Evolutionary conservation across 2,113 vertebrate species (phyloP).

Genomic region (Saguinus imperator): DNA sequence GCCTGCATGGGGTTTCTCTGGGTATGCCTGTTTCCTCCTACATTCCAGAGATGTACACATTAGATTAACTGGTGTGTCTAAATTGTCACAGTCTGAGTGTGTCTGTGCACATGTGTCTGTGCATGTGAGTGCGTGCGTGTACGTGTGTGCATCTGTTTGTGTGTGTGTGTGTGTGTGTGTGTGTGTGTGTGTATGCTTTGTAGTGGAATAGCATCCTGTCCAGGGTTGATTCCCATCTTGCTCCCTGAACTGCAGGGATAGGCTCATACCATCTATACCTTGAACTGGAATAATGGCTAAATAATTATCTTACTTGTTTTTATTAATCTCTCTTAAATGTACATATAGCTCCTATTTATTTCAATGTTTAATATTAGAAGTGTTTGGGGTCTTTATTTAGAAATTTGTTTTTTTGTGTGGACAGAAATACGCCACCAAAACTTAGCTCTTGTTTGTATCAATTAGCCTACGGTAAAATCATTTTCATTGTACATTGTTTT

Average conservation of each 20-base stretch:
- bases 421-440: neutral
- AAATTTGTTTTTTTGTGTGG: neutral
- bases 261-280: neutral
- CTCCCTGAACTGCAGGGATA: neutral
- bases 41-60: neutral
- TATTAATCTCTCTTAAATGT: neutral
- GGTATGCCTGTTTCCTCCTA: neutral
- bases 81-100: neutral
- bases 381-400: neutral
- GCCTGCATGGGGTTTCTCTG: neutral
- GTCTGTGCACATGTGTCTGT: fast-evolving
- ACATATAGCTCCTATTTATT: neutral
- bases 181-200: neutral
- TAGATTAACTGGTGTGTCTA: neutral
- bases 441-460: neutral
- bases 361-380: neutral
- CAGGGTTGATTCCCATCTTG: neutral
- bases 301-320: neutral
- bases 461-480: neutral
- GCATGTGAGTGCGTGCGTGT: too few species aligned
- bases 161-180: too few species aligned
- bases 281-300: neutral
- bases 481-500: neutral
- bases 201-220: neutral
- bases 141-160: too few species aligned